These are phyloP conservation scores for Spea hammondii DNA, from an alignment of 2,797 vertebrate species.

Conservation along the genomic window DNA sequence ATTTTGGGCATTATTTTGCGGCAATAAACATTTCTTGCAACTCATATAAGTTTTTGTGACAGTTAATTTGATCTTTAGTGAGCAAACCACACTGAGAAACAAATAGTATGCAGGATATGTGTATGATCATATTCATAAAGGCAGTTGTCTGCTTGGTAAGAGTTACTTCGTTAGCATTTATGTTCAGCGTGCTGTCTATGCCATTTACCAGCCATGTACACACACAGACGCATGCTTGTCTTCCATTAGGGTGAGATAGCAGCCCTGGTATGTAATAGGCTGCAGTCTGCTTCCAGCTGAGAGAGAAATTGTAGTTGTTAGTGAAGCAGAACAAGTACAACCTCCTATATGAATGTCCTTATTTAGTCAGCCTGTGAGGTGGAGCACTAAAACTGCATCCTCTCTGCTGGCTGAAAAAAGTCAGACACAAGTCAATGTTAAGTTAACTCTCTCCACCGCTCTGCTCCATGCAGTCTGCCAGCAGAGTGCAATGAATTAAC, in stretches of 20 bases:
- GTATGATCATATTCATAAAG: no score
- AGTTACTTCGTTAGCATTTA: no score
- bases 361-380: constrained; percentile 61
- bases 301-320: constrained; percentile 19
- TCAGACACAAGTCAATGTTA: constrained; percentile 19
- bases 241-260: constrained; percentile 4
- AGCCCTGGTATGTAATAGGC: constrained; percentile 21
- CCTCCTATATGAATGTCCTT: constrained; percentile 57
- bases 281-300: constrained; percentile 24
- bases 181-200: no score
- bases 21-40: no score
- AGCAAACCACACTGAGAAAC: no score
- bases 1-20: no score
- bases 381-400: constrained; percentile 45
- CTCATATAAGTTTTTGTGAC: no score
- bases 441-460: constrained; percentile 18
- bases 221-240: no score
- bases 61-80: no score
- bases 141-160: no score
- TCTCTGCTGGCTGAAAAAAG: constrained; percentile 22
- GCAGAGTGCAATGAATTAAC: constrained; percentile 7
- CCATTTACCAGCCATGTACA: no score
- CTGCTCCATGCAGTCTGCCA: background rate
- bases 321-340: constrained; percentile 12
- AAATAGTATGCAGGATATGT: no score